phyloP scores from a whole-genome alignment of 2,113 vertebrate genomes.

The Corythornis cristatus region DNA sequence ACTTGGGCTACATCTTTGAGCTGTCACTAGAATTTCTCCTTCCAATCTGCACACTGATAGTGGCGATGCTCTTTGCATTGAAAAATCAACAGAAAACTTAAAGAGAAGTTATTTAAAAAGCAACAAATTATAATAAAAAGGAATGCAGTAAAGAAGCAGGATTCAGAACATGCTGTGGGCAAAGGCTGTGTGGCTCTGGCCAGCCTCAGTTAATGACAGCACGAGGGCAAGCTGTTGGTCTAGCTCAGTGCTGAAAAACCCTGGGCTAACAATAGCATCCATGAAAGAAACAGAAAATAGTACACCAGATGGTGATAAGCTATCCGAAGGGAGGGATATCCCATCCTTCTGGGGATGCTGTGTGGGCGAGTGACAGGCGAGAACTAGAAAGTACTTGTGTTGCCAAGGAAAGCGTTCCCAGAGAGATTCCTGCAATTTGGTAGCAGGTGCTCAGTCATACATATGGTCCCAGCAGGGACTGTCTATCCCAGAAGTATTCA shows the following conservation, averaged over 20 bases:
- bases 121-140: not conserved
- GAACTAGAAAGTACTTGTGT: not conserved
- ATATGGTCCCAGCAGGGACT: not conserved
- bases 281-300: not conserved
- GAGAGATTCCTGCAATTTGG: not conserved
- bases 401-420: not conserved
- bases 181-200: not conserved
- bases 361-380: not conserved
- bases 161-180: not conserved
- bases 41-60: not conserved
- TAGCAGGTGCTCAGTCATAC: not conserved
- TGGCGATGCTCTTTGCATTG: not conserved
- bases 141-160: not conserved
- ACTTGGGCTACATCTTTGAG: not conserved
- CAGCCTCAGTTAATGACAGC: not conserved
- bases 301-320: not conserved
- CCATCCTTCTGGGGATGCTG: not conserved
- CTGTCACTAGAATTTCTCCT: not conserved
- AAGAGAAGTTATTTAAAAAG: not conserved
- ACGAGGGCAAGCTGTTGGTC: not conserved
- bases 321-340: constrained; percentile 51
- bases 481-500: not conserved
- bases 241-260: not conserved
- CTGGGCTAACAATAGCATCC: not conserved
- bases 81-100: not conserved